A percentile compares a stretch with the other conserved stretches of the same genome.
phyloP scores from a whole-genome alignment of 2,113 vertebrate genomes.

The Thalassarche chlororhynchos region DNA sequence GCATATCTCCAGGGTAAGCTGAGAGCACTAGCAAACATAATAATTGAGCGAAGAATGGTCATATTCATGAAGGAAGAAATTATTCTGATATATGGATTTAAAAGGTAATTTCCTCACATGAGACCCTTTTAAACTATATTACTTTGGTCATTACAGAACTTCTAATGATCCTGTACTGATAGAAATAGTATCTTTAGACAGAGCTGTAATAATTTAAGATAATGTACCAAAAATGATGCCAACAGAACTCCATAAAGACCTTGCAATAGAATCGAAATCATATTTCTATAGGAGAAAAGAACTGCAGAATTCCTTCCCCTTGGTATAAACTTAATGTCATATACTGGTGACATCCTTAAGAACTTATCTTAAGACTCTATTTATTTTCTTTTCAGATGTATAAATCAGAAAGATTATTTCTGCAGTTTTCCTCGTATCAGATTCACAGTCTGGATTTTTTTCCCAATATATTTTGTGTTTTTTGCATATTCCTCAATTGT shows the following conservation, averaged over 20 bases:
- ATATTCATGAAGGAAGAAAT: background rate
- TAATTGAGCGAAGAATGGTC: background rate
- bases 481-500: background rate
- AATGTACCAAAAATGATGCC: background rate
- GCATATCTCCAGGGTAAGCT: background rate
- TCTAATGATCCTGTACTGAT: background rate
- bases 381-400: background rate
- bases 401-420: background rate
- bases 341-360: background rate
- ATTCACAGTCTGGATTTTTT: background rate
- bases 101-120: background rate
- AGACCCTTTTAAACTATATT: background rate
- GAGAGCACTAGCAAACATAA: background rate
- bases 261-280: background rate
- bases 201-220: background rate
- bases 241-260: background rate
- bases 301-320: background rate
- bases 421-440: background rate
- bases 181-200: background rate
- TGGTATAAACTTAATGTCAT: background rate
- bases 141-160: background rate
- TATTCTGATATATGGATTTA: background rate
- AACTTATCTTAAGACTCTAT: background rate
- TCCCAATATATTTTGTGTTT: background rate
- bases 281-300: background rate